phyloP scores from a whole-genome alignment of 2,113 vertebrate genomes.

The Pampusana beccarii region DNA sequence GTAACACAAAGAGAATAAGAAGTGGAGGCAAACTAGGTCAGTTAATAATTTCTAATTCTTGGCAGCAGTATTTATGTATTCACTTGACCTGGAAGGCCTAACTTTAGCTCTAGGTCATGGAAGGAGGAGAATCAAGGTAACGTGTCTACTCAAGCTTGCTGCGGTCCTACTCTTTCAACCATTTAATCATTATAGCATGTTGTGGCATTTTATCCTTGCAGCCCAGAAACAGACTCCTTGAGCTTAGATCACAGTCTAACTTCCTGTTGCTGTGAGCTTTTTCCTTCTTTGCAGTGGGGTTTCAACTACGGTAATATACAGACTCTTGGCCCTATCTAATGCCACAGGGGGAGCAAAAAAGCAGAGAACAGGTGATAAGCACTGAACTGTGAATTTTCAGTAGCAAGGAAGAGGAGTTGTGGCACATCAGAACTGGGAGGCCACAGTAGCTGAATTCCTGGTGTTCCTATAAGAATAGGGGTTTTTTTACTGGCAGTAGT shows the following conservation, averaged over 20 bases:
- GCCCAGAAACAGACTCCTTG: neutral
- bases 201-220: neutral
- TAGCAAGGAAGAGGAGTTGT: neutral
- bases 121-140: neutral
- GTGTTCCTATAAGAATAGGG: neutral
- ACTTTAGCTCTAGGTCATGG: accelerated
- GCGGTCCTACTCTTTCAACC: neutral
- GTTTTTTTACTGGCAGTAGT: neutral
- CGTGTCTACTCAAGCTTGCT: neutral
- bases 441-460: neutral
- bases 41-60: neutral
- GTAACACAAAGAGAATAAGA: neutral
- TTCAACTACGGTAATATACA: accelerated
- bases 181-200: neutral
- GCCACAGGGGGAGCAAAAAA: neutral
- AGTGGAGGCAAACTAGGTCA: neutral
- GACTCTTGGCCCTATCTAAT: neutral
- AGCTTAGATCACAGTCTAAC: neutral
- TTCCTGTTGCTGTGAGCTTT: neutral
- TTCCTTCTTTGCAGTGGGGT: neutral
- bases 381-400: neutral
- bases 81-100: neutral
- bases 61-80: neutral
- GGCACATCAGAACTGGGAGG: neutral
- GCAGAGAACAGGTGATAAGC: neutral